phyloP scores from a whole-genome alignment of 2,888 invertebrate genomes.

The Tanytarsus gracilentus region DNA sequence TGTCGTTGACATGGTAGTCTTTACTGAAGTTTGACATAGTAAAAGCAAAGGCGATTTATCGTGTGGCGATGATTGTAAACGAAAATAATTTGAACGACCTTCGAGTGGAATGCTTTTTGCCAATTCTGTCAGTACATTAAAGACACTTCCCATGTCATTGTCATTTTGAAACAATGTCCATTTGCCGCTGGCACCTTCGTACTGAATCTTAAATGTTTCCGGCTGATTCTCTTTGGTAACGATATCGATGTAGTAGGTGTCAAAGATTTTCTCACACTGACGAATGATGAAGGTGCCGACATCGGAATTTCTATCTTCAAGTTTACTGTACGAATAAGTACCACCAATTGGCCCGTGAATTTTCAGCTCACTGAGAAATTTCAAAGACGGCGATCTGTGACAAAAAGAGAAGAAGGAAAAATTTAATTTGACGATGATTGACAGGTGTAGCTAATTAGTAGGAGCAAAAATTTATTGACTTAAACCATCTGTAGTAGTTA shows the following conservation, averaged over 20 bases:
- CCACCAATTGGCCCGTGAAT: slow-evolving; percentile 82
- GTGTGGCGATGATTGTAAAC: slow-evolving; percentile 79
- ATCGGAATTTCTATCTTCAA: slow-evolving; percentile 39
- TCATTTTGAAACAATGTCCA: slow-evolving; percentile 39
- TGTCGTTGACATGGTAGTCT: slow-evolving; percentile 34
- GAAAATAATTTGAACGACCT: slow-evolving; percentile 36
- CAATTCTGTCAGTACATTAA: slow-evolving; percentile 37
- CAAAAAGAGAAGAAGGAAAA: not conserved
- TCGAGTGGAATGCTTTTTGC: slow-evolving; percentile 36
- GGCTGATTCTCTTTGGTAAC: slow-evolving; percentile 62
- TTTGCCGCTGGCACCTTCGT: slow-evolving; percentile 33
- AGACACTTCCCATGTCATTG: slow-evolving; percentile 31
- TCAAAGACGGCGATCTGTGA: slow-evolving; percentile 56
- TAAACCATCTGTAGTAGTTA: too few relatives aligned
- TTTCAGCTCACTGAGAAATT: slow-evolving; percentile 59
- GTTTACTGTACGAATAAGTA: slow-evolving; percentile 27
- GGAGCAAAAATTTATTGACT: not conserved
- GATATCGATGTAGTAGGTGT: slow-evolving; percentile 72
- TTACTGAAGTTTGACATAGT: slow-evolving; percentile 41
- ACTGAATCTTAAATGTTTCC: slow-evolving; percentile 55
- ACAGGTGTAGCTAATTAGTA: not conserved
- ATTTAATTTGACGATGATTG: not conserved
- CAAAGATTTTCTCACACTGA: slow-evolving; percentile 71
- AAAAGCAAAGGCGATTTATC: slow-evolving; percentile 49
- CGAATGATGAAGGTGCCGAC: slow-evolving; percentile 75